Evolutionary conservation across 2,888 invertebrate genomes (phyloP).

Genomic region (Ptychoptera albimana): DNA sequence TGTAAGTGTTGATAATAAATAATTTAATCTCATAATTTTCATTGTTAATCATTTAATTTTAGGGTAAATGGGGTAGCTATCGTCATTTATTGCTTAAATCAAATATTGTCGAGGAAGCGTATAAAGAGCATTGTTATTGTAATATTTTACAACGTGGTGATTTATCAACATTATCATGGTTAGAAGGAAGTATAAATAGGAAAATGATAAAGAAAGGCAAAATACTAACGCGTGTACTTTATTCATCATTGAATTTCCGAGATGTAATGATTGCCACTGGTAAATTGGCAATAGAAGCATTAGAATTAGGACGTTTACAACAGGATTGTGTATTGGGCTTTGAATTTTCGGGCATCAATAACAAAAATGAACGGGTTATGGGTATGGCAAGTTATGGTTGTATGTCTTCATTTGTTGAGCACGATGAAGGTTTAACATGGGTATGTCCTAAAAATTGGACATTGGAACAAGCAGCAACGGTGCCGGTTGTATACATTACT

Average conservation of each 20-base stretch:
- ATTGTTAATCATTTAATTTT: conserved; percentile 2
- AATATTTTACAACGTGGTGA: conserved; percentile 71
- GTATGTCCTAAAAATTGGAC: conserved; percentile 54
- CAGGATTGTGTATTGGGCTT: conserved; percentile 54
- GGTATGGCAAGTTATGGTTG: conserved; percentile 38
- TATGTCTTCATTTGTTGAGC: conserved; percentile 36
- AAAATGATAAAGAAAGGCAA: conserved; percentile 36
- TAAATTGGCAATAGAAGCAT: conserved; percentile 67
- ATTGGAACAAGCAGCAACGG: conserved; percentile 56
- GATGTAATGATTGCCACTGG: conserved; percentile 92
- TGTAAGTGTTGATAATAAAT: conserved; percentile 16
- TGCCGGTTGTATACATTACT: conserved; percentile 65
- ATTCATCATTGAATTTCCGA: conserved; percentile 78
- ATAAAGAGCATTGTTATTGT: conserved; percentile 52
- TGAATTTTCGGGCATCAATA: conserved; percentile 44
- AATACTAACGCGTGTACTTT: conserved; percentile 40
- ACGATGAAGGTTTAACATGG: conserved; percentile 36
- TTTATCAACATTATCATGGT: conserved; percentile 68
- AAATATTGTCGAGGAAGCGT: conserved; percentile 28
- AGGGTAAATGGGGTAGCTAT: conserved; percentile 53
- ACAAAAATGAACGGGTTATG: conserved; percentile 47
- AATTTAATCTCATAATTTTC: not conserved
- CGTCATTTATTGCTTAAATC: conserved; percentile 54
- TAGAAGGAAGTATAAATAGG: conserved; percentile 45
- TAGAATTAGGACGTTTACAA: conserved; percentile 45